phyloP scores from a whole-genome alignment of 2,888 invertebrate genomes.

The Rhagonycha fulva region DNA sequence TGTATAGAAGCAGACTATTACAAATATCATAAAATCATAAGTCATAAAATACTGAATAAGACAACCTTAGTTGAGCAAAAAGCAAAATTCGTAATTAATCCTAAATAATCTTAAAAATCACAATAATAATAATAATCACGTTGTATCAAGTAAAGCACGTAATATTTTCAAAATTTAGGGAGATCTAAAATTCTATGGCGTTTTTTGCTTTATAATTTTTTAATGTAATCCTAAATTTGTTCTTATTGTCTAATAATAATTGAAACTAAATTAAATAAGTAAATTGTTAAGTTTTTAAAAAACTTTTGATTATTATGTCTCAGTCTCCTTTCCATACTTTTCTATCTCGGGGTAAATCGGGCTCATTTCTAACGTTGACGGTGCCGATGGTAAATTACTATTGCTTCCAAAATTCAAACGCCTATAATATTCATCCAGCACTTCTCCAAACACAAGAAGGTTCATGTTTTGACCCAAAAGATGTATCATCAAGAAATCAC shows the following conservation, averaged over 20 bases:
- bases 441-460: conserved; percentile 77
- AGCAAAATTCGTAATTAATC: conserved; percentile 13
- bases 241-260: conserved; percentile 2
- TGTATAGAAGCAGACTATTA: not conserved
- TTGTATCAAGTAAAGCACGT: conserved; percentile 10
- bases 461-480: conserved; percentile 87
- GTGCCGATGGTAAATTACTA: conserved; percentile 76
- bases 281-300: conserved; percentile 7
- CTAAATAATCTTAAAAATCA: conserved; percentile 23
- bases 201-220: not conserved
- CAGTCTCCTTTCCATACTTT: conserved; percentile 80
- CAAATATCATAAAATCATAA: not conserved
- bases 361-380: conserved; percentile 85
- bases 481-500: conserved; percentile 84
- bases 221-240: conserved; percentile 14
- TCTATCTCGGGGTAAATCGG: conserved; percentile 82
- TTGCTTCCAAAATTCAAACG: conserved; percentile 73
- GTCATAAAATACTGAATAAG: not conserved
- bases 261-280: conserved; percentile 14
- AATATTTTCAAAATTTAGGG: conserved; percentile 5
- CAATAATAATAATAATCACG: conserved; percentile 18
- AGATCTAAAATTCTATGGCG: conserved; percentile 30
- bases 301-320: conserved; percentile 64
- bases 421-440: conserved; percentile 77
- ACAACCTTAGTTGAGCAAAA: conserved; percentile 26